Evolutionary conservation across 2,888 invertebrate species (phyloP).

Genomic region (Eupeodes luniger): DNA sequence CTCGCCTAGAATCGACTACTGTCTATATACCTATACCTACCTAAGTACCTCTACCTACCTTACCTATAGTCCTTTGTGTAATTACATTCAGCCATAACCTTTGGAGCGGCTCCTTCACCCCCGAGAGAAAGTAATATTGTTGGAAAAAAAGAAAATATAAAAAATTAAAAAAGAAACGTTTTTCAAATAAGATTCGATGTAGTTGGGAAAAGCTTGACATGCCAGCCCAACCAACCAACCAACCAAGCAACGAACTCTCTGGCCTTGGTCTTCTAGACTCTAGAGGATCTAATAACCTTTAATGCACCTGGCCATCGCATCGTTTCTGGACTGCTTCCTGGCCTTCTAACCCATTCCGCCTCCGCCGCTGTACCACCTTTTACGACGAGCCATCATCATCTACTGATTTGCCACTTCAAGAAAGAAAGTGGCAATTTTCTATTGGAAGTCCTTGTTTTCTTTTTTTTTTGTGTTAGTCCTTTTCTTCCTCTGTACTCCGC

Average conservation of each 20-base stretch:
- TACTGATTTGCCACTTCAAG: constrained; percentile 66
- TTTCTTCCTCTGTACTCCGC: constrained; percentile 40
- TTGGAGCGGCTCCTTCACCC: constrained; percentile 38
- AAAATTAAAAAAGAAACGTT: constrained; percentile 16
- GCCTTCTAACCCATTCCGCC: neutral
- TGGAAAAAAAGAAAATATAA: neutral
- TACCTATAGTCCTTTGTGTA: constrained; percentile 42
- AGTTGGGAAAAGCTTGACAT: constrained; percentile 59
- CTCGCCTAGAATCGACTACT: constrained; percentile 1
- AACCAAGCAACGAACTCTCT: constrained; percentile 8
- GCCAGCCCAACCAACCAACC: constrained; percentile 9
- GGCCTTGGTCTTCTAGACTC: constrained; percentile 1
- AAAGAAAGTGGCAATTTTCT: constrained; percentile 69
- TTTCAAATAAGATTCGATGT: constrained; percentile 30
- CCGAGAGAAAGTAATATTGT: constrained; percentile 54
- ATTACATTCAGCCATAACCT: constrained; percentile 60
- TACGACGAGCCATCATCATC: constrained; percentile 58
- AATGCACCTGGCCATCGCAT: constrained; percentile 67
- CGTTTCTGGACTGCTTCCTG: constrained; percentile 1
- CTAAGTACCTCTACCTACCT: neutral
- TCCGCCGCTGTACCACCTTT: neutral
- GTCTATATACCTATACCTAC: constrained; percentile 11
- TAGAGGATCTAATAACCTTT: constrained; percentile 63
- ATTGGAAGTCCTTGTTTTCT: constrained; percentile 42
- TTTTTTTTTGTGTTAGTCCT: constrained; percentile 41